Percentiles rank a stretch among this genome's conserved stretches.
Conservation (phyloP, 1,140 invertebrate genomes). For the Grapholita molesta region DNA sequence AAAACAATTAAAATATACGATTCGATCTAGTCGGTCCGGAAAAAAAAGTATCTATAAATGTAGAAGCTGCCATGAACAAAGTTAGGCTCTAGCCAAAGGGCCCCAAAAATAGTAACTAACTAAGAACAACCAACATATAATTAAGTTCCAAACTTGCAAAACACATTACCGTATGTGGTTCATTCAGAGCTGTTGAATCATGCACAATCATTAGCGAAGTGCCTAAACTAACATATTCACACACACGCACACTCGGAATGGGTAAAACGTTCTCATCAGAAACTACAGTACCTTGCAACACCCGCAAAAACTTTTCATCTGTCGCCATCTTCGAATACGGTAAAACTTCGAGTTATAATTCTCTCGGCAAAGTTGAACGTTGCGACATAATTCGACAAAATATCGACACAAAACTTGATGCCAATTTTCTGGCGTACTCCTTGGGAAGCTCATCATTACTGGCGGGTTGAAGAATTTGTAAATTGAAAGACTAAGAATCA, state of each 20-base stretch:
- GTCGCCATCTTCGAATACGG: not conserved
- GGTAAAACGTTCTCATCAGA: not conserved
- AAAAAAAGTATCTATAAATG: no score
- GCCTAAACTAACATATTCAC: not conserved
- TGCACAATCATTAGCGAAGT: not conserved
- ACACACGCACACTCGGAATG: not conserved
- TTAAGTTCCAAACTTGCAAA: not conserved
- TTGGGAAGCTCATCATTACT: not conserved
- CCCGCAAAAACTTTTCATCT: constrained; percentile 13
- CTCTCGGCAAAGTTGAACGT: not conserved
- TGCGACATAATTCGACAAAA: constrained; percentile 12
- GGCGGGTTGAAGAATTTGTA: not conserved
- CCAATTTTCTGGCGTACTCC: not conserved
- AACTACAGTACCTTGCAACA: not conserved
- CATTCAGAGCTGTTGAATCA: not conserved
- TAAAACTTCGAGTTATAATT: not conserved
- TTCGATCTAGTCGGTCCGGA: no score
- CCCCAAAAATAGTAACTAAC: no score
- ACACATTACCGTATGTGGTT: not conserved
- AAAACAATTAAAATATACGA: no score
- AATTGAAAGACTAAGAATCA: not conserved
- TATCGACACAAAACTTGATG: not conserved
- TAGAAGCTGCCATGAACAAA: no score
- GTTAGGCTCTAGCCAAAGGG: not conserved
- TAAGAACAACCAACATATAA: not conserved